Evolutionary conservation across 2,797 vertebrate species (phyloP).

Genomic region (Halcyon smyrnensis): DNA sequence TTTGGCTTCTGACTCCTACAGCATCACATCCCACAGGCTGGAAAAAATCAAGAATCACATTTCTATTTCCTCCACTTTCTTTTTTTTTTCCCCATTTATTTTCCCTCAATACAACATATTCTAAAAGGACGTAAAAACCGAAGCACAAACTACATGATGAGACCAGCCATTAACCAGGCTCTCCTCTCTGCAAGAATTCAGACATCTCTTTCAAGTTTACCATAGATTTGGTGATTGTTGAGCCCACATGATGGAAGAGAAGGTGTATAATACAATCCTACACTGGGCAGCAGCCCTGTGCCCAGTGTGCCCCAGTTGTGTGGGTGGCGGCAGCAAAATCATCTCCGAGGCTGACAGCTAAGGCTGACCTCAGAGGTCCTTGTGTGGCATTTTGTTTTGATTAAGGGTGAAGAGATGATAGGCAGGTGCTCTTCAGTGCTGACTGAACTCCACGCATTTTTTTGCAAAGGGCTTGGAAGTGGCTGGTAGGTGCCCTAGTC

Average conservation of each 20-base stretch:
- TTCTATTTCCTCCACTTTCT: neutral
- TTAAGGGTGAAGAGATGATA: neutral
- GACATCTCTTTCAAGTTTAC: neutral
- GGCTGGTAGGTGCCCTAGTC: neutral
- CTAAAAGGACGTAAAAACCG: neutral
- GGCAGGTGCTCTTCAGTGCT: neutral
- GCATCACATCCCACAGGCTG: neutral
- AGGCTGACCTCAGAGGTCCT: neutral
- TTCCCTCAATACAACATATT: neutral
- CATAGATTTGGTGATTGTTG: neutral
- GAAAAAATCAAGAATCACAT: neutral
- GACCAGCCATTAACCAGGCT: neutral
- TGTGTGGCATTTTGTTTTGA: neutral
- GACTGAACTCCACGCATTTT: fast-evolving
- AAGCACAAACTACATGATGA: neutral
- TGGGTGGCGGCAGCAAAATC: neutral
- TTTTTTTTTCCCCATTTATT: neutral
- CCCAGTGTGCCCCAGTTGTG: neutral
- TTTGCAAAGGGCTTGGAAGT: neutral
- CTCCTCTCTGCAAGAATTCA: neutral
- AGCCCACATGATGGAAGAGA: neutral
- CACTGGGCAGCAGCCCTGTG: neutral
- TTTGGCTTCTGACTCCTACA: neutral
- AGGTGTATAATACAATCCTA: fast-evolving
- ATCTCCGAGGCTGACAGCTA: neutral